Percentiles rank a stretch among this genome's conserved stretches.
Evolutionary conservation across 2,113 vertebrate species (phyloP).

Genomic region (Psilopogon haemacephalus): DNA sequence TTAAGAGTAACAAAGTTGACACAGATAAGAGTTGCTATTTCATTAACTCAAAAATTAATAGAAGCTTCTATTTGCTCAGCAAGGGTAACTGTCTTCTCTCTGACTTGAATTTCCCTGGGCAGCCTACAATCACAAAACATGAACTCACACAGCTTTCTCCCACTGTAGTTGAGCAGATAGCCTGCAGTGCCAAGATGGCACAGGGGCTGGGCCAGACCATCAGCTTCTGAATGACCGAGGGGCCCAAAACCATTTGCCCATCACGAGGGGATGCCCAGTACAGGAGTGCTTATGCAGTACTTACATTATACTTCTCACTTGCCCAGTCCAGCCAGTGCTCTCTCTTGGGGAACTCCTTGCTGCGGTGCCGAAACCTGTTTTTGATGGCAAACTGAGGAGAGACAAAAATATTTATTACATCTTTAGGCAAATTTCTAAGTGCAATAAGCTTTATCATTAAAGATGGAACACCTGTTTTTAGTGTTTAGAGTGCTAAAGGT

Average conservation of each 20-base stretch:
- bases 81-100: background rate
- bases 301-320: slow-evolving; percentile 87
- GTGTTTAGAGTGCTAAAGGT: background rate
- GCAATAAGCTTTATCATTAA: background rate
- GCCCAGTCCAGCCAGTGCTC: slow-evolving; percentile 98
- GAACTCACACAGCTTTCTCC: background rate
- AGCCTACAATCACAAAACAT: background rate
- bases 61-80: background rate
- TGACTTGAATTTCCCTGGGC: background rate
- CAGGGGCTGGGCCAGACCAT: background rate
- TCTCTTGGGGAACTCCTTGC: slow-evolving; percentile 81
- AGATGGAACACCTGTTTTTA: background rate
- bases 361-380: slow-evolving; percentile 87
- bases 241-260: background rate
- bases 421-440: too few species aligned
- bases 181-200: background rate
- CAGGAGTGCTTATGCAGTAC: background rate
- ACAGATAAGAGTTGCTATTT: background rate
- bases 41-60: background rate
- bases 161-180: background rate
- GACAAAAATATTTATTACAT: too few species aligned
- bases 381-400: slow-evolving; percentile 87
- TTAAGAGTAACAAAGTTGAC: background rate
- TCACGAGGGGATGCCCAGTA: background rate
- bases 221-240: background rate